These are phyloP conservation scores for Poeciliopsis turneri DNA, from an alignment of 2,797 vertebrate species.

Conservation along the genomic window DNA sequence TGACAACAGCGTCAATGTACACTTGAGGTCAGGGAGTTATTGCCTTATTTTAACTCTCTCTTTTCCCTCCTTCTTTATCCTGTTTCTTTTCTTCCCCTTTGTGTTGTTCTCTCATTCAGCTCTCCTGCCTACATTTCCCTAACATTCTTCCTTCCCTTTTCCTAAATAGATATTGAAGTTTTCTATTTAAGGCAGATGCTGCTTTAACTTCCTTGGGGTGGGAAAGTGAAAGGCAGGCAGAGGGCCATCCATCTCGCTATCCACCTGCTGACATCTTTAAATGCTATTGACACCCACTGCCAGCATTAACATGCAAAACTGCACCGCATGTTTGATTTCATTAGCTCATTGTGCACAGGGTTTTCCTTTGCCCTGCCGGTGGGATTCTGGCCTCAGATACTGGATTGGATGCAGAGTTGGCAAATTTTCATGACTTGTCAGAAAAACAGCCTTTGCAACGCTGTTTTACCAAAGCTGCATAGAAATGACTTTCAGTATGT, in stretches of 20 bases:
- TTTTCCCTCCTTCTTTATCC: slow-evolving; percentile 30
- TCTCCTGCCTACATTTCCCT: slow-evolving; percentile 38
- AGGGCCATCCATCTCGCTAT: slow-evolving; percentile 82
- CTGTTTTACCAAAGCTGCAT: background rate
- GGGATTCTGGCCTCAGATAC: slow-evolving; percentile 61
- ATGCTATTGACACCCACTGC: slow-evolving; percentile 77
- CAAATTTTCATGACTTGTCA: slow-evolving; percentile 56
- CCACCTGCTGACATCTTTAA: slow-evolving; percentile 81
- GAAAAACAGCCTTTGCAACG: slow-evolving; percentile 45
- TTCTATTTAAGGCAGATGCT: slow-evolving; percentile 78
- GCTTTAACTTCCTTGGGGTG: slow-evolving; percentile 76
- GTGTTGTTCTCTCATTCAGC: slow-evolving; percentile 27
- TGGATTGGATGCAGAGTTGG: slow-evolving; percentile 65
- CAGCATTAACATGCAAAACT: slow-evolving; percentile 82
- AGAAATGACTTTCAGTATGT: slow-evolving; percentile 5
- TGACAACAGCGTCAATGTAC: slow-evolving; percentile 75
- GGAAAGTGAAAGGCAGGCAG: slow-evolving; percentile 77
- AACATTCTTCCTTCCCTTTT: slow-evolving; percentile 45
- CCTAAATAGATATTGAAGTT: slow-evolving; percentile 82
- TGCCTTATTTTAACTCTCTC: slow-evolving; percentile 70
- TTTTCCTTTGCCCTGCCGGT: slow-evolving; percentile 57
- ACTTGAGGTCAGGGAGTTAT: slow-evolving; percentile 78
- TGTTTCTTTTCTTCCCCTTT: slow-evolving; percentile 18
- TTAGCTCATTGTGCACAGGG: slow-evolving; percentile 72
- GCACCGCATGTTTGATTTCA: slow-evolving; percentile 79